Evolutionary conservation across 2,797 vertebrate genomes (phyloP), one percentile per base, ranked within the genome.

Genomic region (Coracias cyanogaster): DNA sequence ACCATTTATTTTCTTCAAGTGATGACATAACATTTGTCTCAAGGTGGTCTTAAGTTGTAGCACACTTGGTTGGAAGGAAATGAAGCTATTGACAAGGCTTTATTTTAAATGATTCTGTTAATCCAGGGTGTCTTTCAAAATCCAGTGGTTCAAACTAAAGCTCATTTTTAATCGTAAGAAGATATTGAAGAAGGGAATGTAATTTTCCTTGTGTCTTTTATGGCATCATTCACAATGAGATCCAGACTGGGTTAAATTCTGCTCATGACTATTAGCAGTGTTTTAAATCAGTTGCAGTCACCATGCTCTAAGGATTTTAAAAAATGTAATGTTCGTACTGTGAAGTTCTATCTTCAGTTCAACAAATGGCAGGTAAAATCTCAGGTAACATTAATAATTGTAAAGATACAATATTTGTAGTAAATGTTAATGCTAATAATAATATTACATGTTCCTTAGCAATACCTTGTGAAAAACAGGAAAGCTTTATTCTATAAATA

Each of bases 131-230:
- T 46, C 57, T 94, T 87, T 77, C 57, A 72, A 82, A 79, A 89
- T 85, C 58, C 29, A 62, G 12, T 55, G 22, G 54, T 77, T 55
- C 41, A 77, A 93, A 77, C 51, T 60, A 70, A 64, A 85, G 12
- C 29, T 61, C 18, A 33, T 71, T 92, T 93, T 95, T 93, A 92
- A 90, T 82, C 52, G 41, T 72, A 86, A 93, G 86, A 81, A 72
- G 45, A 65, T 46, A 71, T 2, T 66, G 64, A 80, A 82, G 70
- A 86, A 82, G n/a, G 46, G 35, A 92, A 89, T 86, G 74, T 61
- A 1, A 77, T 72, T 87, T 86, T 87, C 78, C 37, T 6, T 69
- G 71, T 79, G n/a, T 7, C 6, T 69, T 49, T 95, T 80, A 65
- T 54, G 61, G 71, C 22, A 67, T 39, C 26, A 9, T 74, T 82